Evolutionary conservation across 2,888 invertebrate genomes (phyloP).

Genomic region (Proisotoma minuta): DNA sequence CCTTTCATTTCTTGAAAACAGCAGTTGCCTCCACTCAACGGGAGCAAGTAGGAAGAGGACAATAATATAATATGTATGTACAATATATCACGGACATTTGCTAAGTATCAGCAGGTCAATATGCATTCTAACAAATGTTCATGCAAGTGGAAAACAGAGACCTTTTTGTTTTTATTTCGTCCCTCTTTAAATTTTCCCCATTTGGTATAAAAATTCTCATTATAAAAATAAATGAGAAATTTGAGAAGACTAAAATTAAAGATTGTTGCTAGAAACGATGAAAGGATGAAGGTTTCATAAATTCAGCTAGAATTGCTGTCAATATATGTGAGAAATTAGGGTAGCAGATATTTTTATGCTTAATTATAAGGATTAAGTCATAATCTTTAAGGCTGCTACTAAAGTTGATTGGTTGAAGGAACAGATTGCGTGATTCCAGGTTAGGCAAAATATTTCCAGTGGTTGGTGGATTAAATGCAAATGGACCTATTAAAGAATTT

Average conservation of each 20-base stretch:
- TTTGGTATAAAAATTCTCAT: not conserved
- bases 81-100: slow-evolving; percentile 6
- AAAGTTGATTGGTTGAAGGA: not conserved
- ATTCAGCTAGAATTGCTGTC: no score
- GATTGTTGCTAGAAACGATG: no score
- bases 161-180: not conserved
- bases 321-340: no score
- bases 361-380: no score
- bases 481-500: slow-evolving; percentile 40
- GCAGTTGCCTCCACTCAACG: slow-evolving; percentile 1
- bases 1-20: slow-evolving; percentile 3
- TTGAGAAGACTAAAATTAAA: not conserved
- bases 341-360: no score
- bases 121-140: not conserved
- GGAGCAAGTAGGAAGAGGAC: not conserved
- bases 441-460: not conserved
- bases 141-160: not conserved
- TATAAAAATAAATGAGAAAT: not conserved
- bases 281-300: no score
- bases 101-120: not conserved
- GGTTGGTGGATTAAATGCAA: slow-evolving; percentile 39
- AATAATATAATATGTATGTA: no score
- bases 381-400: not conserved
- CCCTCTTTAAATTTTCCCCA: not conserved
- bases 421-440: not conserved